Conservation (phyloP, 1,140 invertebrate species). For the Aphelinus certus region DNA sequence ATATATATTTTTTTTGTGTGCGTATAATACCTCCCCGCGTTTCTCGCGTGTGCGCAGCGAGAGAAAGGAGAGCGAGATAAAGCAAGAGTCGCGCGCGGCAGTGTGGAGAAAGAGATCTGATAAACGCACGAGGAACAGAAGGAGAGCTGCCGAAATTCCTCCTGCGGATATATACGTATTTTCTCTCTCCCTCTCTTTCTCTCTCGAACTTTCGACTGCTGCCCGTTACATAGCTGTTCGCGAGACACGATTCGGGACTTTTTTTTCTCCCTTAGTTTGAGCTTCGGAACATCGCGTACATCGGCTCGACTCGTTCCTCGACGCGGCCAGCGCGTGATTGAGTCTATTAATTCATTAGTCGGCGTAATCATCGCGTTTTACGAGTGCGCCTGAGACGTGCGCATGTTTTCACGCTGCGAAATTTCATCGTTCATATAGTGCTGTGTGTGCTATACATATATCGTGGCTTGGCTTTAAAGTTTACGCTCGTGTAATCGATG, state of each 20-base stretch:
- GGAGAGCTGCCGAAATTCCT: constrained; percentile 17
- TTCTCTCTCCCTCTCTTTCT: constrained; percentile 14
- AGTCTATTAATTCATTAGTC: constrained; percentile 28
- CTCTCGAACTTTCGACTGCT: neutral
- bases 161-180: neutral
- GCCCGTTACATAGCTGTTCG: too few relatives aligned
- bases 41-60: neutral
- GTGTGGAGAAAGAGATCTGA: constrained; percentile 29
- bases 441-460: too few relatives aligned
- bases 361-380: too few relatives aligned
- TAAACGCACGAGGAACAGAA: constrained; percentile 10
- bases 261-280: constrained; percentile 10
- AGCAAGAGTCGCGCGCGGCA: neutral
- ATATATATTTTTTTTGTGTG: neutral
- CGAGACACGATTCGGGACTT: neutral
- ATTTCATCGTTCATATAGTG: too few relatives aligned
- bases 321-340: constrained; percentile 5
- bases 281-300: neutral
- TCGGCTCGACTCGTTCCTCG: neutral
- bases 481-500: too few relatives aligned
- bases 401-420: too few relatives aligned
- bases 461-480: too few relatives aligned
- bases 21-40: neutral
- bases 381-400: too few relatives aligned
- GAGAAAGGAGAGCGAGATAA: constrained; percentile 14